These are phyloP conservation scores for Cebidichthys violaceus DNA, from an alignment of 2,113 vertebrate genomes.

Conservation along the genomic window DNA sequence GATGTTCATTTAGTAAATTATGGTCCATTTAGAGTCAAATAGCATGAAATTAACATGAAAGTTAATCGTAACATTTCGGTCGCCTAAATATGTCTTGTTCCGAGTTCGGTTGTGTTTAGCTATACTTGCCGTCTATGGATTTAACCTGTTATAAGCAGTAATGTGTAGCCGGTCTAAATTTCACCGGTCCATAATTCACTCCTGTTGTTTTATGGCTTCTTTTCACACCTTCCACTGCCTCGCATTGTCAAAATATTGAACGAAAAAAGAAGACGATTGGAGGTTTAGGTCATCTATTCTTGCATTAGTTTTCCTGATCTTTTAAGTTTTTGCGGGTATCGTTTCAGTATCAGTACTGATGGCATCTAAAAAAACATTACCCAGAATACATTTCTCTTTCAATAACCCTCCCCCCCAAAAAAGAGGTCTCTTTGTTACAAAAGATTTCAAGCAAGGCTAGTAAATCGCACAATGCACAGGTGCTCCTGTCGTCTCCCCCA, in stretches of 20 bases:
- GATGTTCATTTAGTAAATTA: too few relatives aligned
- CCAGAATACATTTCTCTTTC: slow-evolving; percentile 9
- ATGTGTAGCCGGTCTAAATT: not conserved
- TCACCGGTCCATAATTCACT: not conserved
- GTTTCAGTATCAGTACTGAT: not conserved
- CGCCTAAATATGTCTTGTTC: not conserved
- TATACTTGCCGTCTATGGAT: not conserved
- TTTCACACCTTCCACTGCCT: not conserved
- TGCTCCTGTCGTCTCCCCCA: not conserved
- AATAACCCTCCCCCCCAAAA: too few relatives aligned
- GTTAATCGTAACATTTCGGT: not conserved
- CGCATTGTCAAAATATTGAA: not conserved
- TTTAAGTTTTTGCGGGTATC: not conserved
- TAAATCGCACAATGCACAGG: not conserved
- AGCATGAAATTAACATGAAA: too few relatives aligned
- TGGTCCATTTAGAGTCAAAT: too few relatives aligned
- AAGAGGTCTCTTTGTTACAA: not conserved
- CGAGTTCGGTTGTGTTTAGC: not conserved
- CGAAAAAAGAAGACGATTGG: too few relatives aligned
- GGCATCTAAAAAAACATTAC: not conserved
- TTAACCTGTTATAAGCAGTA: not conserved
- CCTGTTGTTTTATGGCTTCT: not conserved
- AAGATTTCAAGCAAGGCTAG: not conserved
- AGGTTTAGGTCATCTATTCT: too few relatives aligned
- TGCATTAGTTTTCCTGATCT: not conserved